Evolutionary conservation across 2,888 invertebrate genomes (phyloP).

Genomic region (Amphipoea oculea): DNA sequence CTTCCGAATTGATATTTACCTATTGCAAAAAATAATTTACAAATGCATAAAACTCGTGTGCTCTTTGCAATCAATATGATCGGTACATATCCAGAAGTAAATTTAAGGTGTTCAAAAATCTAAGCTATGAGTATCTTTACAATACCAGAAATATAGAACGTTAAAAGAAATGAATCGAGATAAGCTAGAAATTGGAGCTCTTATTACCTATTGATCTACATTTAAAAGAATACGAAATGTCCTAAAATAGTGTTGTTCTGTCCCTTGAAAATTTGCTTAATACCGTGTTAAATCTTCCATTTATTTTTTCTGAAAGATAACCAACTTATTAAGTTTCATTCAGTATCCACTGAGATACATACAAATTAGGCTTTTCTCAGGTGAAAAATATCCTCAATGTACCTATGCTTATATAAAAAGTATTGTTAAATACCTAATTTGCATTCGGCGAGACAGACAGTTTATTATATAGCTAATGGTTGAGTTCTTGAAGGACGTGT

Average conservation of each 20-base stretch:
- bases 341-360: not conserved
- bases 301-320: not conserved
- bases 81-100: constrained; percentile 53
- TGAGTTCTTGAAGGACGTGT: constrained; percentile 47
- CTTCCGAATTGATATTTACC: constrained; percentile 20
- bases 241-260: constrained; percentile 24
- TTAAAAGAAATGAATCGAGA: constrained; percentile 19
- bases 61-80: constrained; percentile 28
- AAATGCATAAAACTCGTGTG: constrained; percentile 28
- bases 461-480: constrained; percentile 10
- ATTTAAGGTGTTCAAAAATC: constrained; percentile 55
- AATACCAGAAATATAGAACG: constrained; percentile 52
- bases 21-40: constrained; percentile 14
- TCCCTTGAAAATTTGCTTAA: not conserved
- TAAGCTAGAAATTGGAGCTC: constrained; percentile 52
- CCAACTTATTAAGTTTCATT: not conserved
- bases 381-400: not conserved
- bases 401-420: constrained; percentile 7
- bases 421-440: constrained; percentile 25
- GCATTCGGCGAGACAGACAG: constrained; percentile 7
- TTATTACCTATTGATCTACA: constrained; percentile 5
- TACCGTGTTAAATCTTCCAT: constrained; percentile 9
- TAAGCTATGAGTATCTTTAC: constrained; percentile 61
- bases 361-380: not conserved
- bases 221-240: constrained; percentile 24